Evolutionary conservation across 2,113 vertebrate species (phyloP), one percentile per base, ranked within the genome.

Genomic region (Glaucomys volans): DNA sequence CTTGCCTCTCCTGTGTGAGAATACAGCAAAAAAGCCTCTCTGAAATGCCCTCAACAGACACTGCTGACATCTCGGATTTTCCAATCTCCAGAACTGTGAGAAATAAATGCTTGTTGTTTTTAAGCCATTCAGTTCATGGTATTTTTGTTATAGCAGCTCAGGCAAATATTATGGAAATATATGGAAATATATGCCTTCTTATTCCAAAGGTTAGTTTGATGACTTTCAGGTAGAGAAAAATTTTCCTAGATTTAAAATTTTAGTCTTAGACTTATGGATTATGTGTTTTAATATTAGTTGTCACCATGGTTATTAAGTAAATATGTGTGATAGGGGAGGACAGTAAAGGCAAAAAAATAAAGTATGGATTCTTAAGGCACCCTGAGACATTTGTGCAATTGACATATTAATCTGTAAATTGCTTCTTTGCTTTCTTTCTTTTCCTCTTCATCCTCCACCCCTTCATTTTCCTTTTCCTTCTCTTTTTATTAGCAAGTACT

Each of bases 231-330:
- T 72, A 96, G 24, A 82, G 12, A 47, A 47, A 85, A n/a, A 64
- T 79, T 83, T 93, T 87, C 54, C 42, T 74, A 82, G 64, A 89
- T 88, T 96, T 90, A 87, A 92, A 76, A 72, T 82, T 59, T 77
- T 72, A 82, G 17, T 86, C 24, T 80, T 40, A 95, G 40, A 13
- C 12, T 92, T 87, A 69, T 0, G 0, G 4, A 83, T 86, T 95
- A 75, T n/a, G 74, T 62, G 26, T 32, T 75, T 72, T 95, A 71
- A 57, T 42, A 59, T 67, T 83, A 64, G n/a, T 67, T 89, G 37
- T 79, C 35, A 76, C 37, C 24, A 7, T 79, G 35, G 28, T 94
- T 91, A 54, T 81, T 64, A 94, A 93, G 30, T 74, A 87, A 32
- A 74, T 44, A 42, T 18, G 26, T 37, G 8, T 24, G 20, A 94